Percentiles rank a stretch among this genome's conserved stretches.
Evolutionary conservation across 2,113 vertebrate species (phyloP).

Genomic region (Sinocyclocheilus maitianheensis): DNA sequence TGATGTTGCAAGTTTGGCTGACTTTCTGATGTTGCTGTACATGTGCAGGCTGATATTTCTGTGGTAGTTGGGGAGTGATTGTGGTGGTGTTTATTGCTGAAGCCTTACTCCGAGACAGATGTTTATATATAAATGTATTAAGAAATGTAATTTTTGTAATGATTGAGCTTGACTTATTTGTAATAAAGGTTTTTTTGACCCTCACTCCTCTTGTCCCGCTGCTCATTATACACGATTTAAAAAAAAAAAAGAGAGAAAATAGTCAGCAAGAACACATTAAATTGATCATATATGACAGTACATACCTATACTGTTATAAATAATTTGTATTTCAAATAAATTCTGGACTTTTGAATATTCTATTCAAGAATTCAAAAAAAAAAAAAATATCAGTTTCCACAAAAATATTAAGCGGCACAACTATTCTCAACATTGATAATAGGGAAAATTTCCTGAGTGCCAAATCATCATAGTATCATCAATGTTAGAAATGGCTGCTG

Average conservation of each 20-base stretch:
- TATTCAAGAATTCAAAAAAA: no score
- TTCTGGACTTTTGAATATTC: no score
- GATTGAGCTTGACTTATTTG: slow-evolving; percentile 47
- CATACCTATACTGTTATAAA: no score
- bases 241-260: no score
- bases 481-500: not conserved
- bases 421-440: not conserved
- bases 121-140: slow-evolving; percentile 32
- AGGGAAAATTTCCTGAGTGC: no score
- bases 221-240: not conserved
- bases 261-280: not conserved
- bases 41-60: slow-evolving; percentile 26
- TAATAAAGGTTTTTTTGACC: slow-evolving; percentile 46
- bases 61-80: slow-evolving; percentile 8
- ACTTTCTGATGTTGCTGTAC: not conserved
- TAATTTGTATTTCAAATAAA: no score
- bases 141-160: slow-evolving; percentile 37
- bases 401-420: not conserved
- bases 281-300: not conserved
- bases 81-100: slow-evolving; percentile 36
- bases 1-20: not conserved
- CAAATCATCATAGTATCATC: not conserved
- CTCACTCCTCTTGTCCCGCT: not conserved
- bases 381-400: not conserved
- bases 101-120: slow-evolving; percentile 37